Percentiles rank a stretch among this genome's conserved stretches.
phyloP scores from a whole-genome alignment of 1,140 invertebrate genomes.

The Drosophila carrolli region DNA sequence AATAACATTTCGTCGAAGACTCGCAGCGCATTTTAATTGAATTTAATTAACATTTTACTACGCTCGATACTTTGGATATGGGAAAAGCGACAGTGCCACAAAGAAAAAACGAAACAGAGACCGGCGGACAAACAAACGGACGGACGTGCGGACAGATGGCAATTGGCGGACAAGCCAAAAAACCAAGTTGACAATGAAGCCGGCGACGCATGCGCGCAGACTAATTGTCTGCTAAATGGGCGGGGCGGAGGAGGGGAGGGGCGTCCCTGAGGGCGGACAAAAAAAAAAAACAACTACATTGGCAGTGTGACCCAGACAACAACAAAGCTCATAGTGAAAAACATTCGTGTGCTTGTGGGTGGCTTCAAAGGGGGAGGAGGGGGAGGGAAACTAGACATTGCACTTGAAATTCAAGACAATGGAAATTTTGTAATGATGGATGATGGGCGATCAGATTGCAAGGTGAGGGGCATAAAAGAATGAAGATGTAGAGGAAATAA shows the following conservation, averaged over 20 bases:
- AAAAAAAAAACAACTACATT: constrained; percentile 21
- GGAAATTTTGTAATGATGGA: constrained; percentile 37
- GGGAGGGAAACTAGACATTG: constrained; percentile 35
- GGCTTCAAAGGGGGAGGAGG: neutral
- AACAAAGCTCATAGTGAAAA: constrained; percentile 59
- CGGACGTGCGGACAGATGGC: constrained; percentile 31
- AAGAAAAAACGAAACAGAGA: constrained; percentile 1
- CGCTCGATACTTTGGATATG: constrained; percentile 78
- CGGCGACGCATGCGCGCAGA: constrained; percentile 77
- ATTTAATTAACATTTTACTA: constrained; percentile 80
- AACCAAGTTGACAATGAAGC: constrained; percentile 70
- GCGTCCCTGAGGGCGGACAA: constrained; percentile 35
- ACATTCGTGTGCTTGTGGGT: constrained; percentile 22
- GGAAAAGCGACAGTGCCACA: constrained; percentile 53
- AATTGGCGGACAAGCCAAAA: constrained; percentile 46
- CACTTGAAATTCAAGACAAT: constrained; percentile 56
- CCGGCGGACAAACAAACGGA: constrained; percentile 15
- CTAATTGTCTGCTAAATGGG: constrained; percentile 59
- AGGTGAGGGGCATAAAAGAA: neutral
- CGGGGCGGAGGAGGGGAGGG: neutral
- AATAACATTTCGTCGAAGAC: constrained; percentile 81
- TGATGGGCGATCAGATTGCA: constrained; percentile 8
- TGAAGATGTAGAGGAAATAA: constrained; percentile 9
- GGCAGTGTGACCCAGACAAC: constrained; percentile 37
- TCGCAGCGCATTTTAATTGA: constrained; percentile 78